phyloP scores from a whole-genome alignment of 2,797 vertebrate genomes.

The Muscicapa striata region DNA sequence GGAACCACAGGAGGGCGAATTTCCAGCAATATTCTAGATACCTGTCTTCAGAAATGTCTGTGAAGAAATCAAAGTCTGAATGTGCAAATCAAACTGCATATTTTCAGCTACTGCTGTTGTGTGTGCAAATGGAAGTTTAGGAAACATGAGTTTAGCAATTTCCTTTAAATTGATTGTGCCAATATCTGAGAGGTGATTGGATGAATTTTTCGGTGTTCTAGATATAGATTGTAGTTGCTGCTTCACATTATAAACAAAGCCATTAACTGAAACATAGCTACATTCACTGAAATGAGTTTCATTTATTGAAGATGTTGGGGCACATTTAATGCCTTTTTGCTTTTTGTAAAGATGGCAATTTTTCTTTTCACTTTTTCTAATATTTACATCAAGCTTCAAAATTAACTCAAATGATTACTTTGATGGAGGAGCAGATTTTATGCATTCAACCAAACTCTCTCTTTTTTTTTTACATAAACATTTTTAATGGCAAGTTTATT shows the following conservation, averaged over 20 bases:
- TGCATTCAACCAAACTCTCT: background rate
- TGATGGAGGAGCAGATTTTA: background rate
- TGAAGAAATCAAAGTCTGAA: background rate
- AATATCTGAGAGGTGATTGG: background rate
- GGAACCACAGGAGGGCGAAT: background rate
- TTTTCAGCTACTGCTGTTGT: background rate
- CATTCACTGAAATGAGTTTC: slow-evolving; percentile 7
- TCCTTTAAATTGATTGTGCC: background rate
- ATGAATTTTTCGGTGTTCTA: background rate
- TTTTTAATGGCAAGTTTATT: background rate
- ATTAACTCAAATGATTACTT: background rate
- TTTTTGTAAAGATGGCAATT: background rate
- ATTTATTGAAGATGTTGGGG: background rate
- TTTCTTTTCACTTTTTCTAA: background rate
- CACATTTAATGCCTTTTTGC: slow-evolving; percentile 5
- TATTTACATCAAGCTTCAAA: background rate
- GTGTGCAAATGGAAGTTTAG: background rate
- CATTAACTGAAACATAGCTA: background rate
- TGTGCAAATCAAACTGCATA: background rate
- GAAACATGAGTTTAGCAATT: background rate
- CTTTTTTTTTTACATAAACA: background rate
- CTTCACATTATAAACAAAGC: background rate
- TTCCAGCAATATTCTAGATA: background rate
- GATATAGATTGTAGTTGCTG: background rate
- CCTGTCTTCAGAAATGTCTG: background rate